Evolutionary conservation across 2,113 vertebrate genomes (phyloP), one percentile per base, ranked within the genome.

Genomic region (Brachyhypopomus gauderio): DNA sequence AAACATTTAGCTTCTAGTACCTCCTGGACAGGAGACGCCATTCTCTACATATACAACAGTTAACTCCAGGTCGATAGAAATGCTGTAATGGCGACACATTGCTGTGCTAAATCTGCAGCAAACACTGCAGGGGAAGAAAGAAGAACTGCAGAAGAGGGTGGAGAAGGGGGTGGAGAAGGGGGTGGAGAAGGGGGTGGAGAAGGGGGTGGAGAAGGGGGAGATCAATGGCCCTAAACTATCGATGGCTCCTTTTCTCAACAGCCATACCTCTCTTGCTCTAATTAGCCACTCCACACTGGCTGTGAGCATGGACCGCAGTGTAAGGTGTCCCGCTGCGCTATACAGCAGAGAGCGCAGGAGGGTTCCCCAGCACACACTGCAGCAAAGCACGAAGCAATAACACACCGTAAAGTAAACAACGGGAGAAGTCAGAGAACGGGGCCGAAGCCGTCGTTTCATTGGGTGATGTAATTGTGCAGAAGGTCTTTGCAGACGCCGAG

Each of bases 171-270:
- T 12, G 38, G 22, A 25, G 69, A 69, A 71, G 55, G 41, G 71
- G 56, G 59, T 12, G 38, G n/a, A n/a, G n/a, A n/a, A n/a, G n/a
- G n/a, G n/a, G n/a, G n/a, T n/a, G n/a, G n/a, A n/a, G n/a, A n/a
- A n/a, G n/a, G n/a, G 45, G 25, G 30, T 79, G 60, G 34, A 25
- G 69, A 69, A 71, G 55, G 41, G 71, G 56, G 70, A 19, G 38
- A 82, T 82, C 80, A 77, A 77, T 77, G 48, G 66, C 38, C 64
- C 80, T 58, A 71, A 14, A 70, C 73, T 77, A 82, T 77, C 16
- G 74, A 63, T 71, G 80, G 75, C 36, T 69, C 38, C 63, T 71
- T 71, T 77, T 64, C 70, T 77, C 66, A 74, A 62, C 66, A 3
- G 11, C 36, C 0, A 41, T 19, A 41, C 62, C 62, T 74, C n/a